Evolutionary conservation across 2,797 vertebrate species (phyloP), one percentile per base, ranked within the genome.

Genomic region (Sarcophilus harrisii): DNA sequence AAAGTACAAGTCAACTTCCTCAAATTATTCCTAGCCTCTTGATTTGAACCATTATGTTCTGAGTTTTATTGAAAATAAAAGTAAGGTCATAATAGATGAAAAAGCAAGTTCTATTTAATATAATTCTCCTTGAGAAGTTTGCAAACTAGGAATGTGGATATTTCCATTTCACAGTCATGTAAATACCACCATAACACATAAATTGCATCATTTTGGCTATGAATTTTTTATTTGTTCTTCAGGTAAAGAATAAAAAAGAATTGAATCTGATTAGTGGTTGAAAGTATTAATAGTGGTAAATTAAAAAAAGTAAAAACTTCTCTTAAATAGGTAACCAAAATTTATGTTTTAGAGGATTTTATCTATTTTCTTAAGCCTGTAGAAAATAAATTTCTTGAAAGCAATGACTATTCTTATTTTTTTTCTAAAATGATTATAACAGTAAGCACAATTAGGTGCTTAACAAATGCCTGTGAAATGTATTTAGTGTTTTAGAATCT

Each of bases 161-260:
- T 49, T 87, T 87, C 38, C 38, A 49, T 10, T 1, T 21, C 10
- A 49, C 9, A 27, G 9, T 11, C 38, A 87, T 9, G 21, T 49
- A 27, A 49, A 81, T 81, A 81, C 18, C 38, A 81, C 24, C 18
- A 24, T 27, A 38, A n/a, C 66, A 92, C 57, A 89, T 93, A 94
- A 57, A 95, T 90, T n/a, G 60, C 62, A 95, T 49, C 90, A 93
- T 29, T 95, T 96, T 92, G 95, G 13, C 92, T 91, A 49, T 93
- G 16, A 93, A 59, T 52, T 90, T 91, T 28, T 16, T 95, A n/a
- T 96, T 95, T 45, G 5, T 2, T 58, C 38, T 95, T 96, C 91
- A 92, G 10, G 18, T 81, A 73, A 92, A 96, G 91, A 60, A 4
- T 2, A 32, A 21, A n/a, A 87, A 49, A 38, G 1, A 49, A 27